These are phyloP conservation scores for Agapornis roseicollis DNA, from an alignment of 2,113 vertebrate genomes.

Conservation along the genomic window DNA sequence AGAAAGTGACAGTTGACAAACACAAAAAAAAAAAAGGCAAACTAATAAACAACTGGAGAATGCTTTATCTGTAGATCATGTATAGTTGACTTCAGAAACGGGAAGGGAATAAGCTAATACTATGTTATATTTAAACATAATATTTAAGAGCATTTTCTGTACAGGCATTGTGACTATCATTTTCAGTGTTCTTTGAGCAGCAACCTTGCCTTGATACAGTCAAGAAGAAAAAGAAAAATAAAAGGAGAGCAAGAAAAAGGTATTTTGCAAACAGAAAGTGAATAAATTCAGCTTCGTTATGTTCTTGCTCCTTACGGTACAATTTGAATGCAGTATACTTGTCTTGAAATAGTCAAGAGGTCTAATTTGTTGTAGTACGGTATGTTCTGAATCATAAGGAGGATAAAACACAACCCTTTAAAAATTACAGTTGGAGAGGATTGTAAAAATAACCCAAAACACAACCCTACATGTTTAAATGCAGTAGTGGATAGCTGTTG, in stretches of 20 bases:
- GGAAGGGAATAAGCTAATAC: neutral
- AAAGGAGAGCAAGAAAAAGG: neutral
- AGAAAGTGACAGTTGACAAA: neutral
- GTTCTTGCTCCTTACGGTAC: neutral
- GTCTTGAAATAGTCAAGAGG: neutral
- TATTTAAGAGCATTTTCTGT: neutral
- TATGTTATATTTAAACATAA: neutral
- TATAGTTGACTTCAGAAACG: neutral
- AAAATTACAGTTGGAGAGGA: neutral
- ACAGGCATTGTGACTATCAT: neutral
- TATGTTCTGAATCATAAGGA: neutral
- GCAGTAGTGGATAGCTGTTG: neutral
- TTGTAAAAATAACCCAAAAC: neutral
- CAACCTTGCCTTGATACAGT: neutral
- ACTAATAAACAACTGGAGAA: neutral
- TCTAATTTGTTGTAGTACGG: neutral
- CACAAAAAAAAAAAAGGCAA: neutral
- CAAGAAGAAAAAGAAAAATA: neutral
- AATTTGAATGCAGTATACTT: constrained; percentile 4
- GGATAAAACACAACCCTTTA: neutral
- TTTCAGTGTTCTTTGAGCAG: neutral
- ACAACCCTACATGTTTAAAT: neutral
- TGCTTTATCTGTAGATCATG: neutral
- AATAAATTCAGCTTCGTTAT: neutral
- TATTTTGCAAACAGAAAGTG: neutral